Base-by-base conservation (phyloP, 1,140 invertebrate genomes). In the Drosophila kurseongensis region DNA sequence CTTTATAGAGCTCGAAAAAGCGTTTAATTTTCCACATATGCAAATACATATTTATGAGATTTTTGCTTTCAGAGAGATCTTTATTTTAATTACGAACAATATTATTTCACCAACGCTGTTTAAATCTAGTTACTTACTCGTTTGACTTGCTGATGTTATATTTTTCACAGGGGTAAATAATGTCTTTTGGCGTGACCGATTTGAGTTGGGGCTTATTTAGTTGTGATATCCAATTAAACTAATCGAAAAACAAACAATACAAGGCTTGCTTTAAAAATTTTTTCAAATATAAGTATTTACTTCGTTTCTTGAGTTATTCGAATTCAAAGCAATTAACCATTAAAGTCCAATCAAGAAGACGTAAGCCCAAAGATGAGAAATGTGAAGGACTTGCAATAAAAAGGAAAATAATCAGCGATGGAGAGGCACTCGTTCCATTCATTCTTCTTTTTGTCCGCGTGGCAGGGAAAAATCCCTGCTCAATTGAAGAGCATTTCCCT, bases 401-500 rank as follows among this genome's bases (percentile, higher is more conserved):
- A 42, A 13, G 14, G 27, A 23, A 63, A 63, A 59, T 58, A 42
- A 41, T 42, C 55, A 42, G 54, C 32, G 44, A 59, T 36, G 57
- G 32, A 18, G 14, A 14, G 48, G 16, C 51, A 16, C 10, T 13
- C 12, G 2, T n/a, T 38, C 16, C 4, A 8, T n/a, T 18, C 10
- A 38, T 18, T 35, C 9, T 35, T 18, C 10, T 41, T 40, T 29
- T 29, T 14, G 14, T 36, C 57, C 14, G 7, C n/a, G 13, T 27
- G 44, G 10, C 32, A 29, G 36, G 7, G 12, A 48, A 55, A 68
- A 9, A 38, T 48, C 67, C 41, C 51, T 48, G 66, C 48, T 69
- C 66, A 55, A 69, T 67, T 42, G 65, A 48, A 27, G 29, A 50
- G 36, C 36, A 51, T 36, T 71, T 48, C 12, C 44, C 16, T n/a